A percentile compares a stretch with the other conserved stretches of the same genome.
phyloP scores from a whole-genome alignment of 2,888 invertebrate genomes.

The Euplagia quadripunctaria region DNA sequence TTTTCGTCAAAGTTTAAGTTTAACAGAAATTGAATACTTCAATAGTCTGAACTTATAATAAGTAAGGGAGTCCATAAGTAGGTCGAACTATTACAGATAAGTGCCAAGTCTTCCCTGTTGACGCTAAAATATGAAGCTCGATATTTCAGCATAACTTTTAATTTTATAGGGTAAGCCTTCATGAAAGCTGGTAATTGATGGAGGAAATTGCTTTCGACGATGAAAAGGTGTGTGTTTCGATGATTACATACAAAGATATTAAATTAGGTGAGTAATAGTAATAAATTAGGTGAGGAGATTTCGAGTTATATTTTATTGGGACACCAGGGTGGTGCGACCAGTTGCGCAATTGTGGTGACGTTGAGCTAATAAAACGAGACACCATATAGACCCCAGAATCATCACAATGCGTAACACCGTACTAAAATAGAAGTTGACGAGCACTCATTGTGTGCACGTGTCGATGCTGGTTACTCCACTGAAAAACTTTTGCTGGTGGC shows the following conservation, averaged over 20 bases:
- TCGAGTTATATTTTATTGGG: no score
- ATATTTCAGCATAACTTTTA: slow-evolving; percentile 13
- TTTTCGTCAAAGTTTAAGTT: not conserved
- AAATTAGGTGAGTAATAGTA: no score
- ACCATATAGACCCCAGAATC: no score
- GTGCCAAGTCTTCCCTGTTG: not conserved
- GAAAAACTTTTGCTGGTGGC: no score
- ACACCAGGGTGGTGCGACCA: no score
- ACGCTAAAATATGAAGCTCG: slow-evolving; percentile 13
- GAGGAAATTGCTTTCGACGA: not conserved
- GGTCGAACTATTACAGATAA: slow-evolving; percentile 20
- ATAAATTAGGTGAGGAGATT: no score
- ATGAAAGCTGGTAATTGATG: not conserved
- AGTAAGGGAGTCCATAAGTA: slow-evolving; percentile 5
- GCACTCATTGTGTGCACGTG: no score
- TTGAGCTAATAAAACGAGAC: no score
- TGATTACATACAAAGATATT: not conserved
- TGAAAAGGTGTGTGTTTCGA: not conserved
- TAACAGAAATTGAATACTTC: slow-evolving; percentile 8
- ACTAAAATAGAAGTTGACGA: no score
- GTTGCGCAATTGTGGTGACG: no score
- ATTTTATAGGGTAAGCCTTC: not conserved
- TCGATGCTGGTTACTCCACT: no score
- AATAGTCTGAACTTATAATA: slow-evolving; percentile 13
- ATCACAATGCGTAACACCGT: no score